These are phyloP conservation scores for Hydrolagus affinis DNA, from an alignment of 2,113 vertebrate species.

Conservation along the genomic window DNA sequence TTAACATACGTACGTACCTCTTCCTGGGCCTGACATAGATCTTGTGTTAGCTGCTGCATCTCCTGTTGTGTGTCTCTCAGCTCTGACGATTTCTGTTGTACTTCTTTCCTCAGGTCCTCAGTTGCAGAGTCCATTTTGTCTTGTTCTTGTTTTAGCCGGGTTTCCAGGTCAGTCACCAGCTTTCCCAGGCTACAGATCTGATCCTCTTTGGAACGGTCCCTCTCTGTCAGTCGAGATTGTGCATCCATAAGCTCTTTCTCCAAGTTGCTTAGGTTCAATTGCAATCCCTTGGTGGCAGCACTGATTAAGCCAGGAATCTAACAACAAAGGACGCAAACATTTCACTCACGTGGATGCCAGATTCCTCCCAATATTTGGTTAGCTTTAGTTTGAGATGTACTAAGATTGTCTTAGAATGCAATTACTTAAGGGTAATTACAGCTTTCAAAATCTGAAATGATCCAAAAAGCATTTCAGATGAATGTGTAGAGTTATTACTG, in stretches of 20 bases:
- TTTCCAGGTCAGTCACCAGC: constrained; percentile 49
- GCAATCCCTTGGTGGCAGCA: constrained; percentile 51
- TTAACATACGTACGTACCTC: constrained; percentile 63
- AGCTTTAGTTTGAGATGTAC: neutral
- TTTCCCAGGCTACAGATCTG: constrained; percentile 54
- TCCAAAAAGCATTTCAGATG: neutral
- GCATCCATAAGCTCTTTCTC: constrained; percentile 54
- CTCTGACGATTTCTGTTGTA: constrained; percentile 59
- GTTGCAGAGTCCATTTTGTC: constrained; percentile 44
- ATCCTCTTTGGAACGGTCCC: constrained; percentile 50
- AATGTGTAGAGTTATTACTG: neutral
- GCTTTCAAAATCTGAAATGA: neutral
- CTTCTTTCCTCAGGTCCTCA: constrained; percentile 54
- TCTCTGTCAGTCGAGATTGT: constrained; percentile 46
- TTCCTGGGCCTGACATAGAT: constrained; percentile 54
- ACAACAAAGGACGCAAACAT: neutral
- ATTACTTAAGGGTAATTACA: neutral
- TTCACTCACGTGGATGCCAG: neutral
- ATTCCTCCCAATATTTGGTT: neutral
- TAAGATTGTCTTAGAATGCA: neutral
- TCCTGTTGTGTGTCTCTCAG: constrained; percentile 56
- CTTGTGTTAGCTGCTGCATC: constrained; percentile 54
- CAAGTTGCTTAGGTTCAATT: constrained; percentile 50
- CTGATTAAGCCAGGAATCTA: constrained; percentile 60
- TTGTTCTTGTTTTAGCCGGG: constrained; percentile 56